These are phyloP conservation scores for Plemyria rubiginata DNA, from an alignment of 2,888 invertebrate species.

Conservation along the genomic window DNA sequence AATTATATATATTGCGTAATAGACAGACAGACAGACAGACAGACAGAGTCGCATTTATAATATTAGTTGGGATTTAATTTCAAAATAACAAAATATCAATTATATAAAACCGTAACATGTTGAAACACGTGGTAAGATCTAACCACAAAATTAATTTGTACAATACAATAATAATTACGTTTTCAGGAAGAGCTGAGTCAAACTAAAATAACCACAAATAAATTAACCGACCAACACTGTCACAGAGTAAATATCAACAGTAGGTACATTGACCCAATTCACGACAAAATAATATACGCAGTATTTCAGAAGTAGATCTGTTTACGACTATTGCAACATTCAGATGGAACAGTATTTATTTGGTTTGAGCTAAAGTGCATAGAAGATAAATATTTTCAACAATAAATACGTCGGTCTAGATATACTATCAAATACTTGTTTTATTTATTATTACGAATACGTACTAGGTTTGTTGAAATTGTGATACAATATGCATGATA, in stretches of 20 bases:
- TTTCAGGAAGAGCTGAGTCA: conserved; percentile 8
- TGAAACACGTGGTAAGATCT: not conserved
- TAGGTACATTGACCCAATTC: conserved; percentile 28
- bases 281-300: conserved; percentile 30
- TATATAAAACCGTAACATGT: not conserved
- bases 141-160: not conserved
- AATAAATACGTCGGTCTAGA: conserved; percentile 25
- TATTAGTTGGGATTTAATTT: too few relatives aligned
- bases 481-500: too few relatives aligned
- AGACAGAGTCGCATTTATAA: too few relatives aligned
- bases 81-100: not conserved
- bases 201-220: conserved; percentile 14
- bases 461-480: too few relatives aligned
- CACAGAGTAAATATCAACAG: conserved; percentile 14
- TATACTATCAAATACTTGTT: conserved; percentile 2
- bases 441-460: not conserved
- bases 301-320: conserved; percentile 26
- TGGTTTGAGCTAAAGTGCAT: conserved; percentile 32
- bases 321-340: conserved; percentile 34
- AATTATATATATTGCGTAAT: too few relatives aligned
- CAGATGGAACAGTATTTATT: conserved; percentile 33
- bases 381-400: conserved; percentile 29
- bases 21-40: too few relatives aligned
- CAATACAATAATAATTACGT: not conserved
- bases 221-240: conserved; percentile 7